Conservation (phyloP, 1,140 invertebrate genomes). For the Habropoda laboriosa region DNA sequence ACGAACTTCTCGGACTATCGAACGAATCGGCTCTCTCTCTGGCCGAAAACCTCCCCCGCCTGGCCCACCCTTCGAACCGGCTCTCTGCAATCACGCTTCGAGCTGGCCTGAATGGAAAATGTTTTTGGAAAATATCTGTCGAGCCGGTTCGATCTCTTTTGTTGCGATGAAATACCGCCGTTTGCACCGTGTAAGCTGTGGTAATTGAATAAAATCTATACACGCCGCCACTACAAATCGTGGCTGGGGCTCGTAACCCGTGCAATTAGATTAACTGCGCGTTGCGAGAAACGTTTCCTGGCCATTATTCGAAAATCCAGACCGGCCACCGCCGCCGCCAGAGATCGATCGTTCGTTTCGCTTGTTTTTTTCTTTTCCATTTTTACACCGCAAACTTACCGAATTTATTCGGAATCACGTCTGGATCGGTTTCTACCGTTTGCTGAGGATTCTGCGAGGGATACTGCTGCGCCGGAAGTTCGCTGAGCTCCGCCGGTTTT, state of each 20-base stretch:
- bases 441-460: conserved; percentile 79
- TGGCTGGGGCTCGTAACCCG: neutral
- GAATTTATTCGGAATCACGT: conserved; percentile 88
- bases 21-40: too few species aligned
- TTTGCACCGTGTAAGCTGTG: conserved; percentile 17
- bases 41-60: too few species aligned
- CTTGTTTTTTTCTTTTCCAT: neutral
- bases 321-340: too few species aligned
- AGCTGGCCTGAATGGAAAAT: neutral
- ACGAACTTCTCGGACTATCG: too few species aligned
- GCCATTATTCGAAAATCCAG: conserved; percentile 23
- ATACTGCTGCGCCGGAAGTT: conserved; percentile 79
- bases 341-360: conserved; percentile 6
- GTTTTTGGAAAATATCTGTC: conserved; percentile 5
- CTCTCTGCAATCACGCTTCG: neutral
- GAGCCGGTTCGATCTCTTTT: conserved; percentile 2
- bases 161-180: conserved; percentile 24
- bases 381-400: conserved; percentile 80
- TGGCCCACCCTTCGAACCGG: neutral
- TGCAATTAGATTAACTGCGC: conserved; percentile 43
- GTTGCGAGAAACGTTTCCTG: conserved; percentile 31
- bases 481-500: conserved; percentile 79
- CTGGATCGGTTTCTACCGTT: conserved; percentile 86
- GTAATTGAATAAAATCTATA: conserved; percentile 44
- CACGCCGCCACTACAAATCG: conserved; percentile 35